These are phyloP conservation scores for Bruchidius siliquastri DNA, from an alignment of 2,888 invertebrate species.

Conservation along the genomic window DNA sequence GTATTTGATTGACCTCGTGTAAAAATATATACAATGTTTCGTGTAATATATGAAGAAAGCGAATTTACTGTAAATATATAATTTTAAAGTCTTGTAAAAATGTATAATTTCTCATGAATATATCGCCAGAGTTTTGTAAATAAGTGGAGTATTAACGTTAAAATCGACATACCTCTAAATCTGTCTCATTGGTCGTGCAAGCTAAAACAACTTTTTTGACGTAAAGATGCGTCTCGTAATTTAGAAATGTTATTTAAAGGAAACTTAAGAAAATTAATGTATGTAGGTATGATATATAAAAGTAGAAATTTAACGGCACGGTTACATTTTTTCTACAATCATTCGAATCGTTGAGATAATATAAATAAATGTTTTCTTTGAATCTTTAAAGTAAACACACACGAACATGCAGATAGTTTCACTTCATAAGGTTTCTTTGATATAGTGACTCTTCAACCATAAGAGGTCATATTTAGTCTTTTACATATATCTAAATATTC, in stretches of 20 bases:
- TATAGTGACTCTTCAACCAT: neutral
- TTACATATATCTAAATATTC: neutral
- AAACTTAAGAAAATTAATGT: neutral
- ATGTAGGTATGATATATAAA: neutral
- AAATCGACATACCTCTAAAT: neutral
- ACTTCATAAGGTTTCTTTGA: neutral
- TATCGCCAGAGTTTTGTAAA: neutral
- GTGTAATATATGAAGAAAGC: conserved; percentile 14
- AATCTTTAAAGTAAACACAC: neutral
- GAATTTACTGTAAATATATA: conserved; percentile 21
- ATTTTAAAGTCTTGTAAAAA: conserved; percentile 22
- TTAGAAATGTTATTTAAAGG: neutral
- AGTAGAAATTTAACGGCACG: neutral
- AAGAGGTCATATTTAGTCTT: neutral
- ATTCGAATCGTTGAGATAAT: neutral
- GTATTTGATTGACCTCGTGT: conserved; percentile 17
- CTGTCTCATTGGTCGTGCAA: neutral
- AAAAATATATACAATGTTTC: conserved; percentile 12
- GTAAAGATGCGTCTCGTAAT: neutral
- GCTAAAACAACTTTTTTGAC: neutral
- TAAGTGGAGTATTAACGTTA: neutral
- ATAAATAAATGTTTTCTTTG: neutral
- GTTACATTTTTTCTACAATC: neutral
- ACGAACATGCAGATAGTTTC: neutral
- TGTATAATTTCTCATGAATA: conserved; percentile 20